Percentiles rank a stretch among this genome's conserved stretches.
phyloP scores from a whole-genome alignment of 2,113 vertebrate species.

The Leptobrachium ailaonicum region DNA sequence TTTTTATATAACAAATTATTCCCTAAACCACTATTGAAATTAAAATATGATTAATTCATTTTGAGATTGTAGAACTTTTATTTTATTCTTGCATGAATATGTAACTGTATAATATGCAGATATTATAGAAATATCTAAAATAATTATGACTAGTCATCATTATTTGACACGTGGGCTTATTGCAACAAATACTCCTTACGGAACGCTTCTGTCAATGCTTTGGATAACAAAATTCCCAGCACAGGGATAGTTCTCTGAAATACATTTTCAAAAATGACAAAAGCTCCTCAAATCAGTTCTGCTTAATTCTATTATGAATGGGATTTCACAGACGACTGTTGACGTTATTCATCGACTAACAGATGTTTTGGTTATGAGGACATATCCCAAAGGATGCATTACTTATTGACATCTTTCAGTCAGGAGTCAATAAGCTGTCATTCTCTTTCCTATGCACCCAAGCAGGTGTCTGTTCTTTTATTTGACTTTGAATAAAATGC shows the following conservation, averaged over 20 bases:
- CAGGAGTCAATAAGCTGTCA: conserved; percentile 55
- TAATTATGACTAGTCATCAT: too few species aligned
- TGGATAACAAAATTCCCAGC: background rate
- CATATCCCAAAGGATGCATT: conserved; percentile 26
- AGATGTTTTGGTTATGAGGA: conserved; percentile 56
- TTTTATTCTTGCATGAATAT: too few species aligned
- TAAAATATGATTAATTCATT: too few species aligned
- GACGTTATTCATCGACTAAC: conserved; percentile 46
- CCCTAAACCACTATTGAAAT: too few species aligned
- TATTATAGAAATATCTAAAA: too few species aligned
- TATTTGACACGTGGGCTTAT: too few species aligned
- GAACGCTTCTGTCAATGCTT: background rate
- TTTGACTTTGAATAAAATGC: conserved; percentile 48
- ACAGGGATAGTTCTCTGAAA: background rate
- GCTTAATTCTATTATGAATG: conserved; percentile 12
- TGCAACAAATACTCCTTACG: background rate
- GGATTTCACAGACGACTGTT: conserved; percentile 36
- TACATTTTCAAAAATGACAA: conserved; percentile 27
- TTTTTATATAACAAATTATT: too few species aligned
- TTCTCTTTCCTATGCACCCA: conserved; percentile 30
- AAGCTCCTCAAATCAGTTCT: conserved; percentile 34
- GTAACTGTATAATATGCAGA: background rate
- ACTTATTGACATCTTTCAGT: conserved; percentile 54
- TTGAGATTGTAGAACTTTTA: too few species aligned
- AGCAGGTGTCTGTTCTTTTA: conserved; percentile 58